Evolutionary conservation across 2,888 invertebrate genomes (phyloP).

Genomic region (Orchesella flavescens): DNA sequence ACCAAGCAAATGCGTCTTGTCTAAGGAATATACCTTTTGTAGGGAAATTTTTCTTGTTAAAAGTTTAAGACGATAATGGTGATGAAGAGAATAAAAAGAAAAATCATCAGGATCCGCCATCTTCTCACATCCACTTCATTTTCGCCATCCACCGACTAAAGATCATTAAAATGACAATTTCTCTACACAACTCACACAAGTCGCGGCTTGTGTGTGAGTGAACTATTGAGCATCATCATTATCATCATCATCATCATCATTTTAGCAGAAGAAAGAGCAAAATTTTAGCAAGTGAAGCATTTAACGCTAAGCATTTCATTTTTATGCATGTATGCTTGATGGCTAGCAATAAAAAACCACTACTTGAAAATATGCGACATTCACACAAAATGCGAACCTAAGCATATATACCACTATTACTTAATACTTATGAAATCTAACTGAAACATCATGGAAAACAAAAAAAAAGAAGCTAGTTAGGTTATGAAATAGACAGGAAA

Average conservation of each 20-base stretch:
- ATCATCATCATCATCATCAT: no score
- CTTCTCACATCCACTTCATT: constrained; percentile 49
- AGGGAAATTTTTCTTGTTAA: neutral
- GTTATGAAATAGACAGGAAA: constrained; percentile 1
- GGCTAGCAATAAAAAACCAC: neutral
- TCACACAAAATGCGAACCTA: constrained; percentile 9
- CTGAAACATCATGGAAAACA: neutral
- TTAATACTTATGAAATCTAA: neutral
- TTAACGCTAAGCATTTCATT: constrained; percentile 3
- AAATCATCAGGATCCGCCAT: constrained; percentile 26
- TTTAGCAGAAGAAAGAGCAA: neutral
- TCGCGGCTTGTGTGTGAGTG: no score
- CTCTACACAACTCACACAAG: constrained; percentile 35
- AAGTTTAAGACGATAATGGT: neutral
- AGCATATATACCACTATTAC: no score
- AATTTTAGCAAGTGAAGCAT: constrained; percentile 14
- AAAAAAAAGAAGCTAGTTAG: neutral
- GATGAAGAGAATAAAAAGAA: constrained; percentile 6
- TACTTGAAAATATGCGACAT: neutral
- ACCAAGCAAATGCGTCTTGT: neutral
- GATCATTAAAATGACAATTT: constrained; percentile 67
- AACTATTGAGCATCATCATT: no score
- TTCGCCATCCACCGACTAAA: constrained; percentile 47
- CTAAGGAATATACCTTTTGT: neutral
- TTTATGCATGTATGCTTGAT: neutral